Percentiles rank a stretch among this genome's conserved stretches.
Conservation (phyloP, 2,113 vertebrate species). For the Oreochromis tanganicae region DNA sequence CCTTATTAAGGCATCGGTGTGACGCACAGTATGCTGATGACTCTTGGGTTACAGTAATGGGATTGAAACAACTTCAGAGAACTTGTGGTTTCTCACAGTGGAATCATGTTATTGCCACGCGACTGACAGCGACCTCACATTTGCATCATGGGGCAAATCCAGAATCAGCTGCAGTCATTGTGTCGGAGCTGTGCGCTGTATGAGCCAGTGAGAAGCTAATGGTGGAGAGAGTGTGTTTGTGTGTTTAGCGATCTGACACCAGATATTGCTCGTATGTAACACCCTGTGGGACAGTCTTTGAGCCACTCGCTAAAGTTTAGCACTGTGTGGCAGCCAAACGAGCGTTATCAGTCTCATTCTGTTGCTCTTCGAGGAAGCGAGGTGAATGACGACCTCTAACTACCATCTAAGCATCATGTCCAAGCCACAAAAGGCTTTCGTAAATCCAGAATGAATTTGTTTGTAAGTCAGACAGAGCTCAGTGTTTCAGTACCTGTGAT, state of each 20-base stretch:
- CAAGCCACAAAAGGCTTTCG: not conserved
- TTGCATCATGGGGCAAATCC: not conserved
- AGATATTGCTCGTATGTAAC: not conserved
- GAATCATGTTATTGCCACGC: not conserved
- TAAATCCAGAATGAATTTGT: not conserved
- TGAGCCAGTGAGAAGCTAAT: not conserved
- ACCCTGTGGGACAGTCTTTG: not conserved
- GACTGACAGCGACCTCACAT: not conserved
- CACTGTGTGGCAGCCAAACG: constrained; percentile 13
- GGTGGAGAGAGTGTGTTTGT: not conserved
- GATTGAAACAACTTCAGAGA: constrained; percentile 25
- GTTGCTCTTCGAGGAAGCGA: not conserved
- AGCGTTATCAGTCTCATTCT: not conserved
- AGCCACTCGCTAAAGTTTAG: not conserved
- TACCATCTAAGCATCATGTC: not conserved
- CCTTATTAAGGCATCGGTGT: not conserved
- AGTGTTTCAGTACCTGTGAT: not conserved
- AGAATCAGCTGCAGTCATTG: not conserved
- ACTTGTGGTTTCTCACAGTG: not conserved
- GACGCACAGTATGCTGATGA: not conserved
- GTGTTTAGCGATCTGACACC: not conserved
- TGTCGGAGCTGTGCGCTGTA: not conserved
- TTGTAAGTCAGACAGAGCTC: not conserved
- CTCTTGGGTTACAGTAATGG: constrained; percentile 9
- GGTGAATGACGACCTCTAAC: not conserved